Evolutionary conservation across 1,140 invertebrate species (phyloP).

Genomic region (Trialeurodes vaporariorum): DNA sequence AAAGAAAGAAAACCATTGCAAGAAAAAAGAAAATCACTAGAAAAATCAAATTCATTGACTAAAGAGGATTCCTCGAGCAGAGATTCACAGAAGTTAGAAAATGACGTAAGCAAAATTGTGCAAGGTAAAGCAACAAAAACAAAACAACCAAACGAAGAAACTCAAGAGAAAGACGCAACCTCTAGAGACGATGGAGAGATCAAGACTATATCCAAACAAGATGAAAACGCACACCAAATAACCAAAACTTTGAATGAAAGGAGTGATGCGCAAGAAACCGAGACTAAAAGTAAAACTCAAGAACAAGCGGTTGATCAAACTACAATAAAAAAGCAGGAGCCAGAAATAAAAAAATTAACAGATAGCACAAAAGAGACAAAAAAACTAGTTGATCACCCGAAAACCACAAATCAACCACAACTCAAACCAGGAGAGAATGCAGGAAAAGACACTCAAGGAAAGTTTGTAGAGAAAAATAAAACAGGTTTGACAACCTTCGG

Average conservation of each 20-base stretch:
- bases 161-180: not conserved
- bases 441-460: too few species aligned
- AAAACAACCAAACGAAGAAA: not conserved
- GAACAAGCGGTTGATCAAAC: not conserved
- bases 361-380: conserved; percentile 9
- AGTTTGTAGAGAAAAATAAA: too few species aligned
- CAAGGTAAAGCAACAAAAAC: not conserved
- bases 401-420: not conserved
- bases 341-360: conserved; percentile 10
- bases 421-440: too few species aligned
- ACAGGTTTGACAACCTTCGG: too few species aligned
- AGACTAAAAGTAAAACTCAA: too few species aligned
- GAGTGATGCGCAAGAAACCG: not conserved
- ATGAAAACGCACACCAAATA: not conserved
- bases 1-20: not conserved
- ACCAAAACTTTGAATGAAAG: not conserved
- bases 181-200: not conserved
- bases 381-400: conserved; percentile 1
- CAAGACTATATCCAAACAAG: not conserved
- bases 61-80: not conserved
- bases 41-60: not conserved
- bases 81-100: not conserved
- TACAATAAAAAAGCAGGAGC: not conserved
- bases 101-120: not conserved
- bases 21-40: not conserved